Conservation (phyloP, 2,888 invertebrate species). For the Allacma fusca region DNA sequence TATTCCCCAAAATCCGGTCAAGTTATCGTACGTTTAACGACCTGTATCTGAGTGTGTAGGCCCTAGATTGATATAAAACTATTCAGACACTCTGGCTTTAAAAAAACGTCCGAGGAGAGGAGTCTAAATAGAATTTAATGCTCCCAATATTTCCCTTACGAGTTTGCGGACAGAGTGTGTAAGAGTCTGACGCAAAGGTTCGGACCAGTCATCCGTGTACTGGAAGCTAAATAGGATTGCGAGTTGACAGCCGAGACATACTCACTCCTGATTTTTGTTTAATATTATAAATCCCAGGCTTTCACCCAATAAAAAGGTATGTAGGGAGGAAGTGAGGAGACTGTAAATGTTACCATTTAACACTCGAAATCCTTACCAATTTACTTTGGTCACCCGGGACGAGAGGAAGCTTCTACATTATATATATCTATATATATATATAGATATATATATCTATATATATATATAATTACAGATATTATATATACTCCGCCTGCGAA, state of each 20-base stretch:
- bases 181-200: too few relatives aligned
- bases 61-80: too few relatives aligned
- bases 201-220: background rate
- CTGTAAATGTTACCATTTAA: constrained; percentile 9
- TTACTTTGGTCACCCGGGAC: constrained; percentile 1
- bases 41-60: too few relatives aligned
- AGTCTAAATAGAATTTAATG: constrained; percentile 16
- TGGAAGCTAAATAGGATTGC: background rate
- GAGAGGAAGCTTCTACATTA: background rate
- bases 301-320: background rate
- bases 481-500: too few relatives aligned
- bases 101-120: background rate
- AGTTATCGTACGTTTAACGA: too few relatives aligned
- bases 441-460: too few relatives aligned
- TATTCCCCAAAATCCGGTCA: too few relatives aligned
- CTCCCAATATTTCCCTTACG: background rate
- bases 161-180: background rate
- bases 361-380: background rate
- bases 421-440: too few relatives aligned
- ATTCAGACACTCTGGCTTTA: too few relatives aligned
- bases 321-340: constrained; percentile 1
- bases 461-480: too few relatives aligned
- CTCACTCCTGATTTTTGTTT: constrained; percentile 10
- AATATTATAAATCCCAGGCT: constrained; percentile 1
- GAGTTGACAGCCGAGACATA: background rate